Evolutionary conservation across 2,113 vertebrate genomes (phyloP), one percentile per base, ranked within the genome.

Genomic region (Beaufortia kweichowensis): DNA sequence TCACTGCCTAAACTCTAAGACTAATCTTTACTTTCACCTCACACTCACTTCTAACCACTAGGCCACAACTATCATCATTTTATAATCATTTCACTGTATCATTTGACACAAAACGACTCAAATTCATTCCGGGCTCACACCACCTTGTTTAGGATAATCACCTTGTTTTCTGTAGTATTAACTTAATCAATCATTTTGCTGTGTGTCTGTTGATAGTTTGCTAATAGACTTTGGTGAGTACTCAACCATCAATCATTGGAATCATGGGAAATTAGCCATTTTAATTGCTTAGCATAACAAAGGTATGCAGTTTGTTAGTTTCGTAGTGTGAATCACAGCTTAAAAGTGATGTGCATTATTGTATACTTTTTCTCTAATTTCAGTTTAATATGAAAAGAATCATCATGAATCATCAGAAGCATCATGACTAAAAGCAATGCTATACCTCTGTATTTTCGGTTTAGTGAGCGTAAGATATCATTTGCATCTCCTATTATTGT

Each of bases 401-500:
- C 19, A 15, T 39, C n/a, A n/a, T n/a, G n/a, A n/a, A n/a, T n/a
- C n/a, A n/a, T n/a, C n/a, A n/a, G n/a, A n/a, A n/a, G n/a, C n/a
- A n/a, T n/a, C n/a, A n/a, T n/a, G n/a, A n/a, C n/a, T n/a, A n/a
- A n/a, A n/a, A n/a, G n/a, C n/a, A n/a, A n/a, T n/a, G n/a, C n/a
- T n/a, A n/a, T n/a, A n/a, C n/a, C n/a, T n/a, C n/a, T n/a, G n/a
- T n/a, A n/a, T n/a, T n/a, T n/a, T n/a, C n/a, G n/a, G 43, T 28
- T 23, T 55, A 56, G n/a, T 29, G 5, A 35, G 11, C 11, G 0
- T 31, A 55, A 14, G 29, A 9, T 39, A 43, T 69, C 11, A 59
- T 28, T 43, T 59, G 23, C 24, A 72, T 59, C 41, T 59, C 53
- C 69, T 23, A 59, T 29, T 62, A 17, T 41, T 39, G 23, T 71